Percentiles rank a stretch among this genome's conserved stretches.
Conservation (phyloP, 2,797 vertebrate species). For the Pampus argenteus region DNA sequence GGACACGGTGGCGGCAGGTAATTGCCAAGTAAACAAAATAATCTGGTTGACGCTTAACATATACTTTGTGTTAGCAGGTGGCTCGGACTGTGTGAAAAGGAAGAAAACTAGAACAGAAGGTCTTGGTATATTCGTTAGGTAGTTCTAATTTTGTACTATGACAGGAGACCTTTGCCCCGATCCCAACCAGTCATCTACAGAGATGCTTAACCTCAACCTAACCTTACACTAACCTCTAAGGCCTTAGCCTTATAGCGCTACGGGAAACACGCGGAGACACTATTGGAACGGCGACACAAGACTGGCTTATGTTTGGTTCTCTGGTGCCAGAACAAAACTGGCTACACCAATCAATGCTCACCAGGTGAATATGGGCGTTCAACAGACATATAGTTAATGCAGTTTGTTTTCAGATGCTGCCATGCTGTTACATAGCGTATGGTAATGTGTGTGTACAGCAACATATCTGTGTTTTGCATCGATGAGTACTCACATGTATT, state of each 20-base stretch:
- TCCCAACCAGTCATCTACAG: neutral
- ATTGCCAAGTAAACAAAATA: conserved; percentile 3
- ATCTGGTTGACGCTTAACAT: neutral
- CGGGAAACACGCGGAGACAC: neutral
- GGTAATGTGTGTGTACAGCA: neutral
- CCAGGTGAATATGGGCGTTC: neutral
- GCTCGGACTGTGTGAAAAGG: neutral
- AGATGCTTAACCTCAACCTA: neutral
- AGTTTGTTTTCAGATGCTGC: neutral
- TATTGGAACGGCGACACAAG: neutral
- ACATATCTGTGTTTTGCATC: neutral
- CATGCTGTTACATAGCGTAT: neutral
- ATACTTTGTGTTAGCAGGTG: neutral
- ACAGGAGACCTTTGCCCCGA: neutral
- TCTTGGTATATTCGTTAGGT: neutral
- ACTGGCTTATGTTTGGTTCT: neutral
- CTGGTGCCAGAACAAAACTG: neutral
- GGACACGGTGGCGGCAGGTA: neutral
- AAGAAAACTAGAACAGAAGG: neutral
- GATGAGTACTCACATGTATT: neutral
- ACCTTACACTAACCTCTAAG: conserved; percentile 2
- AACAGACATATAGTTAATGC: neutral
- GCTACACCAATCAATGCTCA: neutral
- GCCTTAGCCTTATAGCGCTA: neutral
- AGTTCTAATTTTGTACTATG: neutral